Conservation (phyloP, 2,888 invertebrate genomes). For the Thecophora atra region DNA sequence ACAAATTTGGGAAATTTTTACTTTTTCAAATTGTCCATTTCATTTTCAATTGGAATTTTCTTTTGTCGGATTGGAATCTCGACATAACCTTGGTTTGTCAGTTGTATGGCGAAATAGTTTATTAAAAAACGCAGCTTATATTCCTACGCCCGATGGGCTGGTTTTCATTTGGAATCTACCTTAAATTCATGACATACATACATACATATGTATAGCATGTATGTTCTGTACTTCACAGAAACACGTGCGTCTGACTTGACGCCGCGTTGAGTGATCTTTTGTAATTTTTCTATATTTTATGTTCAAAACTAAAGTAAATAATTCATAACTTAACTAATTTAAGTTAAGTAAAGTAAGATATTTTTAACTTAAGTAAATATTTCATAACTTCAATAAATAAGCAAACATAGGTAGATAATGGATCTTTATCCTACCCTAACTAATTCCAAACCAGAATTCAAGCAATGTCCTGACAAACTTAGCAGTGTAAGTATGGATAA, state of each 20-base stretch:
- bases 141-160: too few relatives aligned
- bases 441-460: constrained; percentile 60
- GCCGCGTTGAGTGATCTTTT: constrained; percentile 3
- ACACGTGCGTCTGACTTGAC: constrained; percentile 37
- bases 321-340: neutral
- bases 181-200: too few relatives aligned
- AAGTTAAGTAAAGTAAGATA: constrained; percentile 32
- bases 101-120: too few relatives aligned
- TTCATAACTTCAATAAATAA: too few relatives aligned
- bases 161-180: too few relatives aligned
- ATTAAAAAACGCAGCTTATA: too few relatives aligned
- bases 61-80: too few relatives aligned
- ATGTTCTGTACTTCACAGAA: neutral
- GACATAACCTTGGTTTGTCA: too few relatives aligned
- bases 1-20: too few relatives aligned
- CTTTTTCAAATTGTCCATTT: too few relatives aligned
- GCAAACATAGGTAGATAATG: constrained; percentile 49
- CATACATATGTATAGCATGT: neutral
- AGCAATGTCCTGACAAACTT: constrained; percentile 54
- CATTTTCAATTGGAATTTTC: too few relatives aligned
- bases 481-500: constrained; percentile 55
- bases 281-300: neutral
- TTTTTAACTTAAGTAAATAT: constrained; percentile 32
- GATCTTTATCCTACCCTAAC: constrained; percentile 58
- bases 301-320: too few relatives aligned